Conservation (phyloP, 2,797 vertebrate genomes). For the Crocodylus rhombifer region DNA sequence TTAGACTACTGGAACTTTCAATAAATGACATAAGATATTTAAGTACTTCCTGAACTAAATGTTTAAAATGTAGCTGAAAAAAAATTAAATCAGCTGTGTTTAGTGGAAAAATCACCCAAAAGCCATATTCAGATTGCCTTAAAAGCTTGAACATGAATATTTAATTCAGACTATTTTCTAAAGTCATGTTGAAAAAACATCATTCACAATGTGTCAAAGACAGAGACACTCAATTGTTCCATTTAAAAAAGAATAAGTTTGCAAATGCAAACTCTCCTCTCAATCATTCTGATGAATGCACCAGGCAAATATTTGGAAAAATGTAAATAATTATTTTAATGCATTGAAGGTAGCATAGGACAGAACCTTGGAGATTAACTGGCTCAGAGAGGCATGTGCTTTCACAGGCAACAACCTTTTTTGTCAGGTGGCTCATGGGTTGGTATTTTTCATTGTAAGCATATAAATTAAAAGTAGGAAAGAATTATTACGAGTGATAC, state of each 20-base stretch:
- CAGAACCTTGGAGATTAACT: too few species aligned
- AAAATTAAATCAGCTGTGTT: constrained; percentile 55
- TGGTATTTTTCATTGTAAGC: neutral
- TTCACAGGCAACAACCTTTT: neutral
- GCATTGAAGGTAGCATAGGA: too few species aligned
- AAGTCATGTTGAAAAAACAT: constrained; percentile 67
- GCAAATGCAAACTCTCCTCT: constrained; percentile 65
- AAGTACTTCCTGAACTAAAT: constrained; percentile 23
- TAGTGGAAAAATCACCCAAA: constrained; percentile 59
- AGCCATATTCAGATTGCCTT: constrained; percentile 63
- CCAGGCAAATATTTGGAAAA: constrained; percentile 57
- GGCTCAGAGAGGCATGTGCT: too few species aligned
- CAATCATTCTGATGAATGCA: constrained; percentile 57
- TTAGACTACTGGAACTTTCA: neutral
- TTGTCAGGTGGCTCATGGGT: neutral
- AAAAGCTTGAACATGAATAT: constrained; percentile 77
- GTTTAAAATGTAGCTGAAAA: constrained; percentile 38
- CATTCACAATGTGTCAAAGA: constrained; percentile 71
- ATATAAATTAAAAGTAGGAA: neutral
- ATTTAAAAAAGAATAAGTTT: constrained; percentile 69
- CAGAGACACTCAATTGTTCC: constrained; percentile 67
- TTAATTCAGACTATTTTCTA: constrained; percentile 74
- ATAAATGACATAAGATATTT: neutral
- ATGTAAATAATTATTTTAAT: neutral
- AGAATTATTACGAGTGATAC: neutral